Conservation (phyloP, 64 coral and sea anemone genomes). For the Actinia equina region DNA sequence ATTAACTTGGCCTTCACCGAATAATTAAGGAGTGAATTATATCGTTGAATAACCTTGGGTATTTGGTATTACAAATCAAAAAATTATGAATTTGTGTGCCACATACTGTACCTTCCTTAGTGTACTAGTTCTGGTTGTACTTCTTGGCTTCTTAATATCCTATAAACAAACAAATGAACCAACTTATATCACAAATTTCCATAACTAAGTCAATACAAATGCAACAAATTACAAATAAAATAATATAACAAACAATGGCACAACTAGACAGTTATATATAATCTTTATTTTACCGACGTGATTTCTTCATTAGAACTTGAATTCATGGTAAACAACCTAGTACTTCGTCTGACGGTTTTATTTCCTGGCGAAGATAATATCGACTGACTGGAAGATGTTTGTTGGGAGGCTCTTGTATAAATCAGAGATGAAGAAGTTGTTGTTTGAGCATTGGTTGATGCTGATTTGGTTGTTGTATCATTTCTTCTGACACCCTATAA, state of each 20-base stretch:
- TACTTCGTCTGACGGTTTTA: slow-evolving; percentile 44
- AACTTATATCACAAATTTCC: neutral
- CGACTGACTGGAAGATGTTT: slow-evolving; percentile 5
- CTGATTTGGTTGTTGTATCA: slow-evolving; percentile 13
- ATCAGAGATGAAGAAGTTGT: slow-evolving; percentile 16
- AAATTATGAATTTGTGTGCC: too few relatives aligned
- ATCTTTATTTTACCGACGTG: neutral
- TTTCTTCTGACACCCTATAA: slow-evolving; percentile 35
- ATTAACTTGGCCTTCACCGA: too few relatives aligned
- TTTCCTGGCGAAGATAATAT: slow-evolving; percentile 13
- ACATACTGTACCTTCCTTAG: slow-evolving; percentile 32
- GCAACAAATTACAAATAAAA: neutral
- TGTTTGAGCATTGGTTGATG: neutral
- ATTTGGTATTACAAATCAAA: too few relatives aligned
- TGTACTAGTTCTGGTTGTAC: slow-evolving; percentile 44
- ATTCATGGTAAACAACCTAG: slow-evolving; percentile 46
- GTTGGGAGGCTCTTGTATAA: slow-evolving; percentile 16
- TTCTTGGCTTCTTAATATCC: slow-evolving; percentile 67
- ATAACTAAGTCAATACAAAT: neutral
- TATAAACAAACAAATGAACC: neutral
- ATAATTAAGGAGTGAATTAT: too few relatives aligned
- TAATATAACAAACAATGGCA: neutral
- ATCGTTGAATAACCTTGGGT: too few relatives aligned
- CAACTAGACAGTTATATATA: neutral
- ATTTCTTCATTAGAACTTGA: slow-evolving; percentile 30